Conservation (phyloP, 2,888 invertebrate species). For the Leucozona laternaria region DNA sequence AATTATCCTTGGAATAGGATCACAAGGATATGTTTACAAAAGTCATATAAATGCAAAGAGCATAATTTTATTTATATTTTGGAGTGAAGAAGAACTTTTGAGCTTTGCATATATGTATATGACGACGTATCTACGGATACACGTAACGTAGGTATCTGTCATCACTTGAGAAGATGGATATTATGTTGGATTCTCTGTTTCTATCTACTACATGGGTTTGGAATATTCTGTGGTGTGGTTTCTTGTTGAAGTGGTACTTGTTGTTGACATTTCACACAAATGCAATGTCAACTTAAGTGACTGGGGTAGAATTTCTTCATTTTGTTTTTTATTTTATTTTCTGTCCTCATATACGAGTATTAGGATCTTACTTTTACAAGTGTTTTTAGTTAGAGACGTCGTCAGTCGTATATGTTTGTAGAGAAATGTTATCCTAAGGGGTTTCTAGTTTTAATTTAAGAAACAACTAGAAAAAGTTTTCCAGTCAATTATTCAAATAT, state of each 20-base stretch:
- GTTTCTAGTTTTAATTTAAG: slow-evolving; percentile 10
- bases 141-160: slow-evolving; percentile 45
- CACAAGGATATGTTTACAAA: slow-evolving; percentile 35
- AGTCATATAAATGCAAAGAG: slow-evolving; percentile 38
- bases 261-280: slow-evolving; percentile 72
- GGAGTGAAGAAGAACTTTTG: slow-evolving; percentile 49
- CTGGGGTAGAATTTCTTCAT: slow-evolving; percentile 37
- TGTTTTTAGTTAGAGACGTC: slow-evolving; percentile 20
- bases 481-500: slow-evolving; percentile 15
- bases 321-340: background rate
- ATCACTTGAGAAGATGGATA: slow-evolving; percentile 68
- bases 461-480: background rate
- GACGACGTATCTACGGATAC: background rate
- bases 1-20: slow-evolving; percentile 59
- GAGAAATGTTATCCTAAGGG: background rate
- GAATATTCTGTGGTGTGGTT: slow-evolving; percentile 37
- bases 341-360: slow-evolving; percentile 9
- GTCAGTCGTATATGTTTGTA: background rate
- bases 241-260: slow-evolving; percentile 49
- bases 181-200: slow-evolving; percentile 51
- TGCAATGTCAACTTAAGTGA: slow-evolving; percentile 73
- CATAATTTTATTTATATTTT: slow-evolving; percentile 71
- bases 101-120: slow-evolving; percentile 1
- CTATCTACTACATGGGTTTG: slow-evolving; percentile 6
- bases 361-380: slow-evolving; percentile 40